A percentile compares a stretch with the other conserved stretches of the same genome.
These are phyloP conservation scores for Mastacembelus armatus DNA, from an alignment of 2,797 vertebrate genomes.

Conservation along the genomic window DNA sequence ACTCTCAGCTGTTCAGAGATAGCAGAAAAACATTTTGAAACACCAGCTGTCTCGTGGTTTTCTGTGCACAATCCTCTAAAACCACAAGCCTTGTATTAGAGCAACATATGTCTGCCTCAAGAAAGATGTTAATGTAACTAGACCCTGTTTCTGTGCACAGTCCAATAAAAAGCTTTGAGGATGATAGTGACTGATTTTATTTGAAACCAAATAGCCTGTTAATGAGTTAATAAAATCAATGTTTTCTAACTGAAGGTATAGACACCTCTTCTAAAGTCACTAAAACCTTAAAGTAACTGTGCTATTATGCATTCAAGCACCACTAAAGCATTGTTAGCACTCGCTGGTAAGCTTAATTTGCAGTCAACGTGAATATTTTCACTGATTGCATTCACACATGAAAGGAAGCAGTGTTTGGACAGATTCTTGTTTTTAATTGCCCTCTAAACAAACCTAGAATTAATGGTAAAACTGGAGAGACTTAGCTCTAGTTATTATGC, in stretches of 20 bases:
- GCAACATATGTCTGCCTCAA: conserved; percentile 48
- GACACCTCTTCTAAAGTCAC: conserved; percentile 11
- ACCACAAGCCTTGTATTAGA: conserved; percentile 66
- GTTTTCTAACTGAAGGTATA: conserved; percentile 28
- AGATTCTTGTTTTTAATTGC: conserved; percentile 8
- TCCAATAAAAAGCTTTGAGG: conserved; percentile 45
- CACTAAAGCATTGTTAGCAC: conserved; percentile 1
- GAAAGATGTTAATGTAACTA: conserved; percentile 60
- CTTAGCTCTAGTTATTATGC: background rate
- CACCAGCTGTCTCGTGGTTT: conserved; percentile 81
- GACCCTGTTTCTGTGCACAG: conserved; percentile 44
- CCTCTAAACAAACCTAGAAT: conserved; percentile 4
- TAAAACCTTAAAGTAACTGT: conserved; percentile 3
- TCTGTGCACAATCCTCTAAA: conserved; percentile 73
- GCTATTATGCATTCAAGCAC: conserved; percentile 5
- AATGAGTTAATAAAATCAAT: conserved; percentile 47
- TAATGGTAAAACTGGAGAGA: conserved; percentile 8
- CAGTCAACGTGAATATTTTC: conserved; percentile 3
- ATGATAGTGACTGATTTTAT: conserved; percentile 36
- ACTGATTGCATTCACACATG: background rate
- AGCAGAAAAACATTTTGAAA: conserved; percentile 75
- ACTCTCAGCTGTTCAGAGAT: conserved; percentile 83
- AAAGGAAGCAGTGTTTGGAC: background rate
- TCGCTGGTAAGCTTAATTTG: conserved; percentile 1
- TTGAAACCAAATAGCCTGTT: conserved; percentile 54